Evolutionary conservation across 2,888 invertebrate species (phyloP).

Genomic region (Chironomus riparius): DNA sequence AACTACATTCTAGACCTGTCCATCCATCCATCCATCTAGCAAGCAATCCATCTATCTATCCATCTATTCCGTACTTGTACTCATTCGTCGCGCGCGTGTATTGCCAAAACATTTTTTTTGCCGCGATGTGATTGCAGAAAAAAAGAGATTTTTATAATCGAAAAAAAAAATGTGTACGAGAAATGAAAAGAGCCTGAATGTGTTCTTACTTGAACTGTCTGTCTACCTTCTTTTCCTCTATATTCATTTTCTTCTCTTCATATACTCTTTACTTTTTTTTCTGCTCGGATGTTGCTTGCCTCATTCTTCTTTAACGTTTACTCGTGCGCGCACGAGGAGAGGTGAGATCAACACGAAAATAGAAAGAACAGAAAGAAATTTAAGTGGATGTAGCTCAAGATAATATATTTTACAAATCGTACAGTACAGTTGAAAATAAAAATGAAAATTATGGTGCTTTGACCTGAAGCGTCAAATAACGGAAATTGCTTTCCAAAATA

Average conservation of each 20-base stretch:
- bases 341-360: not conserved
- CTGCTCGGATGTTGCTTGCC: no score
- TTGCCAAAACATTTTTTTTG: not conserved
- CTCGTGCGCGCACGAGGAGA: not conserved
- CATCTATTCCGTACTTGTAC: not conserved
- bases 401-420: no score
- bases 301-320: not conserved
- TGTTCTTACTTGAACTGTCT: not conserved
- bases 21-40: not conserved
- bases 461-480: slow-evolving; percentile 22
- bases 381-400: not conserved
- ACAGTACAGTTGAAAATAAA: not conserved
- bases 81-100: not conserved
- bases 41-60: not conserved
- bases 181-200: not conserved
- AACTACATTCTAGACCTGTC: not conserved
- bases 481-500: slow-evolving; percentile 3
- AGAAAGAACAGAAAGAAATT: not conserved
- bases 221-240: not conserved
- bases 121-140: not conserved
- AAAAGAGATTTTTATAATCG: not conserved
- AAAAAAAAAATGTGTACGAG: no score
- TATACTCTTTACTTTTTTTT: not conserved
- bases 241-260: not conserved
- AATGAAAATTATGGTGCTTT: slow-evolving; percentile 13